Evolutionary conservation across 1,140 invertebrate species (phyloP).

Genomic region (Drosophila tsacasi): DNA sequence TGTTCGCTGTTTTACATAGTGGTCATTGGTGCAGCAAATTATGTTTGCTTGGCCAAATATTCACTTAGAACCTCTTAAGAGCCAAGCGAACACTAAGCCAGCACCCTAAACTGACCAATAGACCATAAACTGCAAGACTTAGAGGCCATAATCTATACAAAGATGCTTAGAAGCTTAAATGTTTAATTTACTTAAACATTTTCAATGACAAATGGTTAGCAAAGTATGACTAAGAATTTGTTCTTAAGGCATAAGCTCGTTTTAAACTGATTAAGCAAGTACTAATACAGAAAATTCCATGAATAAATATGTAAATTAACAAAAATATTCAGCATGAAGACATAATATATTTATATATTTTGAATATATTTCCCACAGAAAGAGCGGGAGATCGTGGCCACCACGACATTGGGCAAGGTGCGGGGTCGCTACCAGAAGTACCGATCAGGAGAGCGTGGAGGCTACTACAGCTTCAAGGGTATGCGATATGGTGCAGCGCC

Average conservation of each 20-base stretch:
- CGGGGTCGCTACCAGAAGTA: slow-evolving; percentile 86
- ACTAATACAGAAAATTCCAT: too few species aligned
- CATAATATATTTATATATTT: background rate
- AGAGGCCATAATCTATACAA: background rate
- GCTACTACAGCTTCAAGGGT: slow-evolving; percentile 87
- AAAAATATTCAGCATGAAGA: background rate
- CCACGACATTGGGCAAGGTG: slow-evolving; percentile 86
- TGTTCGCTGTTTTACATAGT: slow-evolving; percentile 6
- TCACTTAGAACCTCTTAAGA: slow-evolving; percentile 12
- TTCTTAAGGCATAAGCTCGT: background rate
- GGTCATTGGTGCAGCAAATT: slow-evolving; percentile 20
- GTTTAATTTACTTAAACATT: background rate
- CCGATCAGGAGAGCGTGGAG: slow-evolving; percentile 85
- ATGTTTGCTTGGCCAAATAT: slow-evolving; percentile 14
- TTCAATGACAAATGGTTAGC: background rate
- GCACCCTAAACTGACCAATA: slow-evolving; percentile 4
- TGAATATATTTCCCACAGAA: slow-evolving; percentile 68
- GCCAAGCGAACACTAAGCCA: background rate
- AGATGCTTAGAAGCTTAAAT: slow-evolving; percentile 1
- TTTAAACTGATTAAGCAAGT: background rate
- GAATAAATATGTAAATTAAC: too few species aligned
- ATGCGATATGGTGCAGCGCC: slow-evolving; percentile 85
- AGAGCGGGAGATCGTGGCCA: slow-evolving; percentile 84
- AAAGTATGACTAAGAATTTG: background rate
- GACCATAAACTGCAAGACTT: slow-evolving; percentile 9